Evolutionary conservation across 2,113 vertebrate species (phyloP).

Genomic region (Nibea coibor): DNA sequence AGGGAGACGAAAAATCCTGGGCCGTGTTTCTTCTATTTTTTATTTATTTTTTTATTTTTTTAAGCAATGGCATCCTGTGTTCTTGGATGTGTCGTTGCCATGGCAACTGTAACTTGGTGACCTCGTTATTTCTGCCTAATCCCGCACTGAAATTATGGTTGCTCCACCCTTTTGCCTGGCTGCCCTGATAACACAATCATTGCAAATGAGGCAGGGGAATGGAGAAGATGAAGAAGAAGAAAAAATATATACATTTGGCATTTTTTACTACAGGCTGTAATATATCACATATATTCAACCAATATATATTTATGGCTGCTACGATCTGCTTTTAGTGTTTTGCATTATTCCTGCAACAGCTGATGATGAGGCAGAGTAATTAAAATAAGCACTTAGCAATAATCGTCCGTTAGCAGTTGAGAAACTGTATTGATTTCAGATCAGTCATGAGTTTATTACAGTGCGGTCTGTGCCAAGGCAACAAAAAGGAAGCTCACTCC

Average conservation of each 20-base stretch:
- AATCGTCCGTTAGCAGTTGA: conserved; percentile 52
- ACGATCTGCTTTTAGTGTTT: conserved; percentile 1
- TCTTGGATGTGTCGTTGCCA: conserved; percentile 99
- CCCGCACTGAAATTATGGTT: conserved; percentile 99
- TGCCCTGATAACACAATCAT: conserved; percentile 99
- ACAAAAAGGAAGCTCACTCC: conserved; percentile 29
- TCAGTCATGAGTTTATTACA: conserved; percentile 64
- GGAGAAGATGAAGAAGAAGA: conserved; percentile 50
- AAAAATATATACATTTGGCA: conserved; percentile 39
- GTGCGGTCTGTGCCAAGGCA: conserved; percentile 43
- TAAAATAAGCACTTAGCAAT: conserved; percentile 67
- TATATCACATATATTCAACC: conserved; percentile 3
- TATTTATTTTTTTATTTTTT: conserved; percentile 67
- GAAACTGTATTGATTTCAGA: conserved; percentile 72
- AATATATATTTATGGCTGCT: not conserved
- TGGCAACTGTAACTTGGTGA: conserved; percentile 99
- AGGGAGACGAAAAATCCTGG: conserved; percentile 70
- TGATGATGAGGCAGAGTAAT: conserved; percentile 48
- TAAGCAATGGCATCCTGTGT: conserved; percentile 95
- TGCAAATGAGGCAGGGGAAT: conserved; percentile 94
- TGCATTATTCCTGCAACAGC: conserved; percentile 28
- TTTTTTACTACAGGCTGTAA: conserved; percentile 26
- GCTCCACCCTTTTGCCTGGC: conserved; percentile 99
- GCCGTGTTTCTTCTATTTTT: conserved; percentile 70
- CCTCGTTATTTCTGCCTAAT: conserved; percentile 99